These are phyloP conservation scores for Cyclopterus lumpus DNA, from an alignment of 2,797 vertebrate genomes.

Conservation along the genomic window DNA sequence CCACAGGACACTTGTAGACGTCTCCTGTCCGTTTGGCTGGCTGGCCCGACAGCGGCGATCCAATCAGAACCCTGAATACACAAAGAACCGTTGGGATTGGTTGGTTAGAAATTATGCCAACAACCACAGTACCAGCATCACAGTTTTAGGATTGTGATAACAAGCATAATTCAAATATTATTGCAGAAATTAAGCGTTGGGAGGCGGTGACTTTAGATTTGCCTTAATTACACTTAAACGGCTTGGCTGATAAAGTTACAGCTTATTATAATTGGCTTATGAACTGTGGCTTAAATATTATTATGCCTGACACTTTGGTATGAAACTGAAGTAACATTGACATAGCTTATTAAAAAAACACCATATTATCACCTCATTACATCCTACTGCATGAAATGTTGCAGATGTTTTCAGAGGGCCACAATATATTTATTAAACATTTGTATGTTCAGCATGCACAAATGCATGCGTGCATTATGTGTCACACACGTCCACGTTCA, in stretches of 20 bases:
- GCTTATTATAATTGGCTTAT: constrained; percentile 38
- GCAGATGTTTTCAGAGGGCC: constrained; percentile 30
- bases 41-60: constrained; percentile 93
- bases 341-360: constrained; percentile 4
- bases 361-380: constrained; percentile 5
- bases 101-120: constrained; percentile 34
- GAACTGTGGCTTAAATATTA: constrained; percentile 19
- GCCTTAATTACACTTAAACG: constrained; percentile 42
- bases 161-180: constrained; percentile 28
- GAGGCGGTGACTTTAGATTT: constrained; percentile 20
- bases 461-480: not conserved
- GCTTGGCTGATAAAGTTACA: constrained; percentile 14
- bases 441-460: not conserved
- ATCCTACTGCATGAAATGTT: constrained; percentile 10
- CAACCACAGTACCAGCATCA: constrained; percentile 29
- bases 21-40: constrained; percentile 92
- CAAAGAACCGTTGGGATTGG: constrained; percentile 4
- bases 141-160: constrained; percentile 40
- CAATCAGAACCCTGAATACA: constrained; percentile 92
- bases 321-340: not conserved
- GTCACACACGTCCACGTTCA: not conserved
- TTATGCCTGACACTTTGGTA: constrained; percentile 3
- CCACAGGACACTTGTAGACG: constrained; percentile 95
- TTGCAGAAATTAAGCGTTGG: constrained; percentile 21
- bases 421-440: not conserved